Conservation (phyloP, 2,113 vertebrate species). For the Rousettus leschenaultii region DNA sequence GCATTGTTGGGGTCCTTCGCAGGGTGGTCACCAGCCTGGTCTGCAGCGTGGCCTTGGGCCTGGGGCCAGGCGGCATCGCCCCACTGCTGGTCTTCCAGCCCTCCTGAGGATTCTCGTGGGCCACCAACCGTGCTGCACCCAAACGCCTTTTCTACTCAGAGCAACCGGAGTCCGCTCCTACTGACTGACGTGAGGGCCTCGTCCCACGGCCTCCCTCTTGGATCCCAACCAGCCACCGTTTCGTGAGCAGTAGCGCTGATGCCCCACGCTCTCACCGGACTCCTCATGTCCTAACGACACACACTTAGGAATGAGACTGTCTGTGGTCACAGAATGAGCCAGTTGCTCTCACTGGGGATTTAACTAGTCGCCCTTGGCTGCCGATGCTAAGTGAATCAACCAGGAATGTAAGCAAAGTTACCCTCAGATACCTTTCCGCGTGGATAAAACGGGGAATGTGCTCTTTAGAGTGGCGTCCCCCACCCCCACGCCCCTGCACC, state of each 20-base stretch:
- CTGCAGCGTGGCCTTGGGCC: neutral
- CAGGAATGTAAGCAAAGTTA: neutral
- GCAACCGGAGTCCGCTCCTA: neutral
- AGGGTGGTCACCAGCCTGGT: neutral
- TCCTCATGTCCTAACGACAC: neutral
- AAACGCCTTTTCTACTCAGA: neutral
- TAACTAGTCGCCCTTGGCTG: neutral
- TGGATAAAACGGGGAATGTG: neutral
- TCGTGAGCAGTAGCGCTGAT: no score
- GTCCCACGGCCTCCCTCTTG: neutral
- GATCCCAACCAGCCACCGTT: neutral
- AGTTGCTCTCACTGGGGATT: neutral
- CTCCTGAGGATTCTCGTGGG: neutral
- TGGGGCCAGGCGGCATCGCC: neutral
- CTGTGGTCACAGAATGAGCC: neutral
- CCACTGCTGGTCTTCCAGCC: neutral
- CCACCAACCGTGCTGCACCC: no score
- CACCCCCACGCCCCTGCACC: neutral
- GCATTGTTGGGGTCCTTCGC: accelerated
- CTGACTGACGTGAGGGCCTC: neutral
- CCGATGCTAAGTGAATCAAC: neutral
- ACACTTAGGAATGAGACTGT: neutral
- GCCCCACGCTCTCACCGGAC: neutral
- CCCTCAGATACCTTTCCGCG: neutral
- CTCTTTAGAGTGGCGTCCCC: neutral